These are phyloP conservation scores for Myathropa florea DNA, from an alignment of 2,888 invertebrate species.

Conservation along the genomic window DNA sequence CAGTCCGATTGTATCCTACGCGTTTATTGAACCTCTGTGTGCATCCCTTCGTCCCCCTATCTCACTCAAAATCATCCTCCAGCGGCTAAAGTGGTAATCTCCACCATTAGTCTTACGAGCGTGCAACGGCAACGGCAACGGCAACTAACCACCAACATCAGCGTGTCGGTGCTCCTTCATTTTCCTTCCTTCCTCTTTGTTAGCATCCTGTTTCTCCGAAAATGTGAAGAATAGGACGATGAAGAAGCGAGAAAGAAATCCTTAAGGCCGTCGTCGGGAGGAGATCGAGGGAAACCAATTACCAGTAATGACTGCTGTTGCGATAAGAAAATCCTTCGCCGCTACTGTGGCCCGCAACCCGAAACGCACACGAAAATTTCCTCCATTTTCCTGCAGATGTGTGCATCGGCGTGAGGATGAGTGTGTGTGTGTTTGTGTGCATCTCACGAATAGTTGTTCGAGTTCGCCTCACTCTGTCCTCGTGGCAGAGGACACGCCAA, in stretches of 20 bases:
- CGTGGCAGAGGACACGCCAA: slow-evolving; percentile 64
- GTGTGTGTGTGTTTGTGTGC: background rate
- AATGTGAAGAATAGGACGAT: background rate
- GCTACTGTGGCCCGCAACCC: slow-evolving; percentile 44
- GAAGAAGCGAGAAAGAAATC: slow-evolving; percentile 30
- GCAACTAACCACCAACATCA: slow-evolving; percentile 61
- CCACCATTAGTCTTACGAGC: slow-evolving; percentile 67
- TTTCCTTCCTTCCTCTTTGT: slow-evolving; percentile 52
- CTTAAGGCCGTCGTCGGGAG: slow-evolving; percentile 22
- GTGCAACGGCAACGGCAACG: slow-evolving; percentile 51
- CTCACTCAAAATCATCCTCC: slow-evolving; percentile 64
- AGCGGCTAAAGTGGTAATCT: slow-evolving; percentile 68
- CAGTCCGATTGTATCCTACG: slow-evolving; percentile 60
- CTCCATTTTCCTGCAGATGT: slow-evolving; percentile 17
- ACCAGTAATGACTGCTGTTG: slow-evolving; percentile 78
- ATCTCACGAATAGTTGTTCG: background rate
- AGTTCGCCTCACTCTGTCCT: slow-evolving; percentile 5
- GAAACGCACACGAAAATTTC: slow-evolving; percentile 67
- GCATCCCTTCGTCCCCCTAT: slow-evolving; percentile 38
- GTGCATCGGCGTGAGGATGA: slow-evolving; percentile 10
- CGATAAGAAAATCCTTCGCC: slow-evolving; percentile 69
- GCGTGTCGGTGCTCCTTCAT: slow-evolving; percentile 40
- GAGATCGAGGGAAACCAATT: slow-evolving; percentile 75
- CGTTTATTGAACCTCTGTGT: slow-evolving; percentile 65
- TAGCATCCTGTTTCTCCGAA: slow-evolving; percentile 25